Evolutionary conservation across 2,113 vertebrate genomes (phyloP).

Genomic region (Ceuthmochares aereus): DNA sequence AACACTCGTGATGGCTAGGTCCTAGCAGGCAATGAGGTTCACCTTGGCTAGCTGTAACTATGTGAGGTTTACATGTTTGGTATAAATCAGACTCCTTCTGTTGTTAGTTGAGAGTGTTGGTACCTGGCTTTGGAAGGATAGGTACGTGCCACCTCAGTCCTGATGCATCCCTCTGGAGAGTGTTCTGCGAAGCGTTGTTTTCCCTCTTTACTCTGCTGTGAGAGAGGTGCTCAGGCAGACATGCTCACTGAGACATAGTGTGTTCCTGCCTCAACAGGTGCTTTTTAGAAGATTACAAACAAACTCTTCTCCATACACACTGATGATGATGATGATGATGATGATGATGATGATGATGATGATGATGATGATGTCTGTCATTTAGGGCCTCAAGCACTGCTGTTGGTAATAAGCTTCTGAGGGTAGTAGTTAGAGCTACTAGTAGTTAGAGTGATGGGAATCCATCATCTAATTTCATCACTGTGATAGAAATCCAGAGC

Average conservation of each 20-base stretch:
- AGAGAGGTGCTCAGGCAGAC: background rate
- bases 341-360: no score
- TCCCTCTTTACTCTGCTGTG: background rate
- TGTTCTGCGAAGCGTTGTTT: background rate
- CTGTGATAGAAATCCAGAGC: background rate
- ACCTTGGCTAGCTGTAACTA: background rate
- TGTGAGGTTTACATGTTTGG: background rate
- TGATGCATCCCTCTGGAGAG: background rate
- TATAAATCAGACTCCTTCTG: background rate
- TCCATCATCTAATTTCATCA: background rate
- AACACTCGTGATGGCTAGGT: background rate
- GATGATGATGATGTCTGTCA: background rate
- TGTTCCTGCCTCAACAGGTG: background rate
- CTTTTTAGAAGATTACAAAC: background rate
- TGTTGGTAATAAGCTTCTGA: background rate
- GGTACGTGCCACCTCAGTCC: background rate
- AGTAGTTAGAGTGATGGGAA: background rate
- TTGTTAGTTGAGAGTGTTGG: background rate
- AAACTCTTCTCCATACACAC: background rate
- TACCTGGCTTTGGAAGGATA: background rate
- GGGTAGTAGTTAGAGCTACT: background rate
- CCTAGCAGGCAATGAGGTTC: background rate
- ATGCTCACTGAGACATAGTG: background rate
- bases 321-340: no score
- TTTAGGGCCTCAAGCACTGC: fast-evolving